phyloP scores from a whole-genome alignment of 35 echinoderm and acorn worm species.

The Anneissia japonica region DNA sequence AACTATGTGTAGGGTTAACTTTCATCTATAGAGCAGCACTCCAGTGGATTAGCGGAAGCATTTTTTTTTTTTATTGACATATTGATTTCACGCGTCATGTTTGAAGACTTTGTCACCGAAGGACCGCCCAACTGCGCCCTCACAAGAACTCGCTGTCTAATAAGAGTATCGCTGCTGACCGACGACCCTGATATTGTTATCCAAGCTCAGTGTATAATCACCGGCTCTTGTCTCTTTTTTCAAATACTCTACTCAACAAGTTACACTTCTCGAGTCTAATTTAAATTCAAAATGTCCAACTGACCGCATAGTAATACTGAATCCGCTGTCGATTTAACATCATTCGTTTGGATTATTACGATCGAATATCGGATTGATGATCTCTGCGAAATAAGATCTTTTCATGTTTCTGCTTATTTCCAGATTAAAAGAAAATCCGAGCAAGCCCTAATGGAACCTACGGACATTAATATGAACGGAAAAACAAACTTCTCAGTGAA shows the following conservation, averaged over 20 bases:
- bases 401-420: not conserved
- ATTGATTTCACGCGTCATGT: not conserved
- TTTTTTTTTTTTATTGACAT: not conserved
- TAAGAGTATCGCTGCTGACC: not conserved
- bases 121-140: not conserved
- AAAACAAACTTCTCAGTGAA: constrained; percentile 99
- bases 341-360: not conserved
- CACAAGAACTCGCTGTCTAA: not conserved
- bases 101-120: not conserved
- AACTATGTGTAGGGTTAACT: too few relatives aligned
- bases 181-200: not conserved
- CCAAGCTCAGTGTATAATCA: too few relatives aligned
- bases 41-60: not conserved
- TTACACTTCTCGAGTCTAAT: not conserved
- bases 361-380: not conserved
- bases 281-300: not conserved
- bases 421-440: not conserved
- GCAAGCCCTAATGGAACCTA: constrained; percentile 61
- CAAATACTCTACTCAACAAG: not conserved
- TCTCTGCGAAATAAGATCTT: not conserved
- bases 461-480: constrained; percentile 74
- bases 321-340: not conserved
- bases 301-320: not conserved
- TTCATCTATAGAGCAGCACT: too few relatives aligned
- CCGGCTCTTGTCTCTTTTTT: not conserved